phyloP scores from a whole-genome alignment of 2,888 invertebrate genomes.

The Drosophila yooni region DNA sequence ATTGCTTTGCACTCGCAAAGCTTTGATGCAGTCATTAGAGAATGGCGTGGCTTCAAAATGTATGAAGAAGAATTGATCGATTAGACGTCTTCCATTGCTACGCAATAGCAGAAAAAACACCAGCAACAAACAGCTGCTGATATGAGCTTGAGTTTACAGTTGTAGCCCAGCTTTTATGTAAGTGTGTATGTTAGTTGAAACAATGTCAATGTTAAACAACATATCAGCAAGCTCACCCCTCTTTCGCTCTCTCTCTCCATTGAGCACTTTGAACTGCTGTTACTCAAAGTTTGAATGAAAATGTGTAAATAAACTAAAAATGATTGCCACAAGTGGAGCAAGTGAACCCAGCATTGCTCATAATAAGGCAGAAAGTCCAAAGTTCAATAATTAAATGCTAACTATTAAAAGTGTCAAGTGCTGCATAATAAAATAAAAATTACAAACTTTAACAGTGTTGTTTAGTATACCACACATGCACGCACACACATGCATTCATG shows the following conservation, averaged over 20 bases:
- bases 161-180: neutral
- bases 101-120: neutral
- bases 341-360: conserved; percentile 42
- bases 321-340: conserved; percentile 29
- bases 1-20: conserved; percentile 56
- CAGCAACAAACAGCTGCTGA: conserved; percentile 24
- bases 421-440: neutral
- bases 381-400: conserved; percentile 41
- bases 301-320: neutral
- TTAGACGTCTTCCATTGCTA: neutral
- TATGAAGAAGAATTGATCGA: neutral
- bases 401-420: conserved; percentile 7
- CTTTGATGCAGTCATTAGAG: conserved; percentile 42
- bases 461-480: neutral
- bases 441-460: neutral
- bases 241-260: neutral
- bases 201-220: conserved; percentile 42
- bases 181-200: conserved; percentile 12
- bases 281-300: conserved; percentile 29
- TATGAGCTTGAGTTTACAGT: conserved; percentile 22
- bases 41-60: neutral
- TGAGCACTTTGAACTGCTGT: conserved; percentile 12
- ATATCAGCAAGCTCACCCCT: neutral
- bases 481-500: neutral
- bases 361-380: conserved; percentile 35